These are phyloP conservation scores for Dermolepida albohirtum DNA, from an alignment of 2,888 invertebrate genomes.

Conservation along the genomic window DNA sequence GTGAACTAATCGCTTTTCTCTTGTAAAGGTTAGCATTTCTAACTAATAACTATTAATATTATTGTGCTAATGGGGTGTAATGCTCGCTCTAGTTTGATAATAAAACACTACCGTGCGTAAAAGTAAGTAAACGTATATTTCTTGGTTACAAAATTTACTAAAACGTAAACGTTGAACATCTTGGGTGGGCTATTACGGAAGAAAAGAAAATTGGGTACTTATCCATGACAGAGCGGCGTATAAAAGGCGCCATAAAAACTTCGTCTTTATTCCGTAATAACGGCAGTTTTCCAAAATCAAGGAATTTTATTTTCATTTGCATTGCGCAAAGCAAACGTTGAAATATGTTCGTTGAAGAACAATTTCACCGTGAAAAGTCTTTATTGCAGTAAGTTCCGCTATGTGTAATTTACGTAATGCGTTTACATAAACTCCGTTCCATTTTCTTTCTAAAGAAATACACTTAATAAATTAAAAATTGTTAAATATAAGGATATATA, in stretches of 20 bases:
- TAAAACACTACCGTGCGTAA: no score
- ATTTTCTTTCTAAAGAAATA: no score
- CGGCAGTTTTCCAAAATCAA: conserved; percentile 33
- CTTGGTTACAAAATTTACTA: conserved; percentile 8
- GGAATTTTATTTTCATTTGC: conserved; percentile 19
- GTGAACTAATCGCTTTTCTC: no score
- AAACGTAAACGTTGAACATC: neutral
- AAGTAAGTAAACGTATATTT: conserved; percentile 5
- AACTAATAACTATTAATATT: no score
- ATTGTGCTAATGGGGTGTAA: no score
- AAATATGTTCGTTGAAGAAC: neutral
- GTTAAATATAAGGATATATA: no score
- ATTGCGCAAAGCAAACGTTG: conserved; percentile 18
- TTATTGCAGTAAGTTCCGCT: no score
- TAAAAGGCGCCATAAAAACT: conserved; percentile 34
- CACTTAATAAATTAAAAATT: no score
- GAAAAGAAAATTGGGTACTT: conserved; percentile 35
- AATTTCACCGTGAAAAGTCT: neutral
- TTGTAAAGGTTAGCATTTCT: no score
- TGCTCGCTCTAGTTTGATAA: no score
- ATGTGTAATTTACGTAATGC: no score
- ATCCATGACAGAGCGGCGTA: conserved; percentile 30
- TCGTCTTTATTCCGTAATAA: conserved; percentile 10
- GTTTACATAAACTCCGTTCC: no score
- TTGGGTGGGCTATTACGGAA: conserved; percentile 20